These are phyloP conservation scores for Acanthosepion esculentum DNA, from an alignment of 2,888 invertebrate genomes.

Conservation along the genomic window DNA sequence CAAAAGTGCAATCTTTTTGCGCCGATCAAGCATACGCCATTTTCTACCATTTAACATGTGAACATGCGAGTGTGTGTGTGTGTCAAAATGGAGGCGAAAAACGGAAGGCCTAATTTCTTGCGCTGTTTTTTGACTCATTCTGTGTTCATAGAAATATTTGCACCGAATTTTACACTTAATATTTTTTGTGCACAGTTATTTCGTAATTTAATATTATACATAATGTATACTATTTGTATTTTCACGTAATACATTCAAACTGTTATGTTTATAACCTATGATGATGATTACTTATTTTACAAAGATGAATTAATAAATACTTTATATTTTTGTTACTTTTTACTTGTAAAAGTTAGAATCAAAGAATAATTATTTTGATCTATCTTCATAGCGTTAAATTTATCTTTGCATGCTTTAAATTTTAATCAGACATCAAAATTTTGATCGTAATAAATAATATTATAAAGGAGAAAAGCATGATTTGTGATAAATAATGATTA, in stretches of 20 bases:
- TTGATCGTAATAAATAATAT: too few species aligned
- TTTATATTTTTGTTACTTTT: too few species aligned
- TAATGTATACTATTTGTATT: neutral
- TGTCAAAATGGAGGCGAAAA: neutral
- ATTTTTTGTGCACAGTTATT: neutral
- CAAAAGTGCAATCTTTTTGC: conserved; percentile 35
- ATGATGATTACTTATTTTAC: too few species aligned
- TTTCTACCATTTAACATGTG: conserved; percentile 33
- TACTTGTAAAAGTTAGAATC: too few species aligned
- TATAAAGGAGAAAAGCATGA: too few species aligned
- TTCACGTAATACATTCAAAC: neutral
- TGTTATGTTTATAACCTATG: too few species aligned
- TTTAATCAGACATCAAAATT: too few species aligned
- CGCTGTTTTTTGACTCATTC: neutral
- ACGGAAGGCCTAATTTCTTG: neutral
- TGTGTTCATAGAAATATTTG: neutral
- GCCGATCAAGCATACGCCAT: conserved; percentile 34
- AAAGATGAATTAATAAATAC: too few species aligned
- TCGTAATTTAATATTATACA: neutral
- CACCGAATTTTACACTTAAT: neutral
- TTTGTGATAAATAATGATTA: too few species aligned
- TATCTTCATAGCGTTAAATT: too few species aligned
- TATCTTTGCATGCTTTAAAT: too few species aligned
- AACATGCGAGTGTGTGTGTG: neutral
- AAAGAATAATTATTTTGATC: too few species aligned